Evolutionary conservation across 2,113 vertebrate species (phyloP).

Genomic region (Rhagologus leucostigma): DNA sequence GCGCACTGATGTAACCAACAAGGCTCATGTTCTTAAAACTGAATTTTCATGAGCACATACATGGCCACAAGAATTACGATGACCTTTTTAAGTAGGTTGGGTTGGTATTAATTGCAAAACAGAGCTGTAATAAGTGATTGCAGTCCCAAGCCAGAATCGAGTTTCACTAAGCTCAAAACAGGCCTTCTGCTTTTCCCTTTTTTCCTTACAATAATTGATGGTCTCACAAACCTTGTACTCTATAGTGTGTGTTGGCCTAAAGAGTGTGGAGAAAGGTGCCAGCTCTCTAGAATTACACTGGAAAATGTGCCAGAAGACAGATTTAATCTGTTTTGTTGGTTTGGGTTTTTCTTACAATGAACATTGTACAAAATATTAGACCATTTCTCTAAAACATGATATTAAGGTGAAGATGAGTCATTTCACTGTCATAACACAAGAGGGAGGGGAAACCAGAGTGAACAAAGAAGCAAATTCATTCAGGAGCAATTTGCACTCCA

Average conservation of each 20-base stretch:
- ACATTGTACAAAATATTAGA: background rate
- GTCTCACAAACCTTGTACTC: background rate
- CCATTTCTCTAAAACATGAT: background rate
- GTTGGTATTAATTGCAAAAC: background rate
- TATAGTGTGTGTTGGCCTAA: background rate
- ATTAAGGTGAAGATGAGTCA: conserved; percentile 4
- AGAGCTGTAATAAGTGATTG: background rate
- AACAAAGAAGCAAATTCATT: background rate
- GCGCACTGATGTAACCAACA: background rate
- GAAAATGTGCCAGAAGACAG: background rate
- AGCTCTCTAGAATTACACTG: background rate
- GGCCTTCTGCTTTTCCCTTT: background rate
- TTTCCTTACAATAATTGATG: background rate
- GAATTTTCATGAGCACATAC: background rate
- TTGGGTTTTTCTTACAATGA: background rate
- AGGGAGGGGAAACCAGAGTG: background rate
- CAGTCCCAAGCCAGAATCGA: background rate
- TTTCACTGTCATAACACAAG: background rate
- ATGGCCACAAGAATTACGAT: accelerated
- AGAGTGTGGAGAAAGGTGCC: accelerated
- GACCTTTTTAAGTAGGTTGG: background rate
- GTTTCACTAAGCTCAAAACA: background rate
- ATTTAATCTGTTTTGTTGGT: background rate
- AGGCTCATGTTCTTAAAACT: background rate
- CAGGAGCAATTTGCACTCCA: background rate